These are phyloP conservation scores for Lithodes maja DNA, from an alignment of 2,888 invertebrate genomes.

Conservation along the genomic window DNA sequence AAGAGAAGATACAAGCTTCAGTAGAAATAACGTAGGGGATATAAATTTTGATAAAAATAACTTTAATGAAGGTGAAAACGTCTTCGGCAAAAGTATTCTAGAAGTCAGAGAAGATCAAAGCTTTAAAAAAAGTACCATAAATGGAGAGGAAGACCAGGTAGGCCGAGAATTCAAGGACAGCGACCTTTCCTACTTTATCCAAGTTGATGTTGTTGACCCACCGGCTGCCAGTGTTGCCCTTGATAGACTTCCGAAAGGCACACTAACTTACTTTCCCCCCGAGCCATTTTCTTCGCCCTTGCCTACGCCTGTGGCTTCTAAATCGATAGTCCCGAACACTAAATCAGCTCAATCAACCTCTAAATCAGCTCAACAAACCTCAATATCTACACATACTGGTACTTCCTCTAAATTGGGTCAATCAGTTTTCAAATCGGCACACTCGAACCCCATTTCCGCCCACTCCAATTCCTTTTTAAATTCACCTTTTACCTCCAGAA, in stretches of 20 bases:
- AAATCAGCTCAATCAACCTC: background rate
- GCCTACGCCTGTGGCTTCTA: background rate
- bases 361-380: background rate
- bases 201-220: background rate
- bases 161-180: background rate
- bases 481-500: background rate
- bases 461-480: background rate
- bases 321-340: too few relatives aligned
- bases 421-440: background rate
- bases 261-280: background rate
- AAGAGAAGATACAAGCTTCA: too few relatives aligned
- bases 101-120: too few relatives aligned
- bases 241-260: background rate
- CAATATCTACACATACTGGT: background rate
- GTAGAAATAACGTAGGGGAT: too few relatives aligned
- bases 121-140: too few relatives aligned
- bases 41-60: too few relatives aligned
- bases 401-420: background rate
- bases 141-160: background rate
- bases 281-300: background rate
- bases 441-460: background rate
- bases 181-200: constrained; percentile 8
- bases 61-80: too few relatives aligned
- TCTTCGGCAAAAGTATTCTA: too few relatives aligned
- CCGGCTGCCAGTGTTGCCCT: background rate